Base-by-base conservation (phyloP, 2,113 vertebrate genomes). In the Festucalex cinctus region DNA sequence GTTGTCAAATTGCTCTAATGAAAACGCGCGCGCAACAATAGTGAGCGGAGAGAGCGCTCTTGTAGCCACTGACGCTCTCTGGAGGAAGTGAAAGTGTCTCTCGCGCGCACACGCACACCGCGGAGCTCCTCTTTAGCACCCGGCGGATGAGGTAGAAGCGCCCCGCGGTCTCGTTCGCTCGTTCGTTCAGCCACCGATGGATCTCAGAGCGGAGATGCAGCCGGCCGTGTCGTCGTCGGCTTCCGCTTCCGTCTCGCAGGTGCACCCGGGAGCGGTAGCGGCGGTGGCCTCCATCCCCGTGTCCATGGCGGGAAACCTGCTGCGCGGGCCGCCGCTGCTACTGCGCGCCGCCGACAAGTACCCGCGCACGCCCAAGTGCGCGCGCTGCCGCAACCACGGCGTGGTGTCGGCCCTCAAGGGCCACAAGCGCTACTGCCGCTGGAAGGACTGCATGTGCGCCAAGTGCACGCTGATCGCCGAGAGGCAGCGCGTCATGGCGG, bases 391-490 rank as follows among this genome's bases (percentile, higher is more conserved):
- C 73, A 99, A 99, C 86, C 97, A 98, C 88, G 97, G 97, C 0
- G 97, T 99, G 62, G 96, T 99, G 69, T 98, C 96, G 0, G 96
- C 96, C 12, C 93, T 99, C 36, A 99, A 98, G 88, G 97, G 96
- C 89, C 97, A 99, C 92, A 99, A 99, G 82, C 95, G 97, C 79
- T 99, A 98, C 91, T 99, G 97, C 85, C 95, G 97, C 82, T 99
- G 97, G 97, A 98, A 98, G 89, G 97, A 99, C 92, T 99, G 97
- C 84, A 94, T 98, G 92, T 99, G 97, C 90, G 97, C 96, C 89
- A 99, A 99, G 91, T 99, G 97, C 93, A 98, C 96, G 2, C 85
- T 99, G 64, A 98, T 99, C 81, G 97, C 96, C 1, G 97, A 99
- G 93, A 88, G 97, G 65, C 97, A 99, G 93, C 93, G 97, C 26